A percentile compares a stretch with the other conserved stretches of the same genome.
These are phyloP conservation scores for Maccullochella peelii DNA, from an alignment of 2,113 vertebrate species.

Conservation along the genomic window DNA sequence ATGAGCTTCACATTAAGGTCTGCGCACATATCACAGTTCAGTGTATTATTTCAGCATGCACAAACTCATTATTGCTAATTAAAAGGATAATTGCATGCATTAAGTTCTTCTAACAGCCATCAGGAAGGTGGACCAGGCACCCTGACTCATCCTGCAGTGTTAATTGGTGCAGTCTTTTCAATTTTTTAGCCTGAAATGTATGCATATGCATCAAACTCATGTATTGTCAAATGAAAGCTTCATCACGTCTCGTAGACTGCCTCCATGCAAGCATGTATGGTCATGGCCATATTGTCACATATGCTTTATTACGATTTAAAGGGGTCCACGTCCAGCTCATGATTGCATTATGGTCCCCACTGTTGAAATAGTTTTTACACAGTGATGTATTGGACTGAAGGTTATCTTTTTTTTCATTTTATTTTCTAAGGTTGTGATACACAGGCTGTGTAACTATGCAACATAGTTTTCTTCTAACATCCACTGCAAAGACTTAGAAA, in stretches of 20 bases:
- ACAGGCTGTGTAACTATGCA: constrained; percentile 21
- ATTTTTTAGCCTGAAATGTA: constrained; percentile 31
- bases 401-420: not conserved
- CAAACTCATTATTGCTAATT: constrained; percentile 86
- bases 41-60: constrained; percentile 84
- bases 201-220: constrained; percentile 5
- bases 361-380: not conserved
- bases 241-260: not conserved
- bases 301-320: not conserved
- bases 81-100: constrained; percentile 86
- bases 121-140: constrained; percentile 68
- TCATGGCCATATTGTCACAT: not conserved
- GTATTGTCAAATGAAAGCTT: constrained; percentile 5
- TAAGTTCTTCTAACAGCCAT: constrained; percentile 74
- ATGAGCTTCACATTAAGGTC: constrained; percentile 83
- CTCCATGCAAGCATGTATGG: not conserved
- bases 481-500: constrained; percentile 4
- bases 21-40: constrained; percentile 79
- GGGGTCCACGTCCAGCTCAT: not conserved
- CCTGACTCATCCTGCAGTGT: constrained; percentile 42
- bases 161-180: constrained; percentile 49
- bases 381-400: not conserved
- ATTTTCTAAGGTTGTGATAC: constrained; percentile 15
- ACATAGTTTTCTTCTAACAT: constrained; percentile 11
- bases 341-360: not conserved